Conservation (phyloP, 2,888 invertebrate genomes). For the Calliscelio sp. region DNA sequence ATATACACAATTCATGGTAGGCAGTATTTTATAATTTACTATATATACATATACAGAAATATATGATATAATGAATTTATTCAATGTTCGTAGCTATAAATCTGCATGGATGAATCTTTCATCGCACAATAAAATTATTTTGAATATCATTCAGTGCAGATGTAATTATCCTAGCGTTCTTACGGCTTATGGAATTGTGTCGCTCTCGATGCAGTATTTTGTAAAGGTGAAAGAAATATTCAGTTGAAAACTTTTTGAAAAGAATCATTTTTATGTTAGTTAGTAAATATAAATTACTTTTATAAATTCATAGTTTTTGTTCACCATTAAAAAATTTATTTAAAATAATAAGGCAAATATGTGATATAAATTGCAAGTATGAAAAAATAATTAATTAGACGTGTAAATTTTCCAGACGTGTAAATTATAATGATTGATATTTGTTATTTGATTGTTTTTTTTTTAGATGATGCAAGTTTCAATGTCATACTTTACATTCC, state of each 20-base stretch:
- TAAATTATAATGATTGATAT: too few species aligned
- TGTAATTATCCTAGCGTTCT: slow-evolving; percentile 12
- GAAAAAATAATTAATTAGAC: too few species aligned
- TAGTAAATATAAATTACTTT: too few species aligned
- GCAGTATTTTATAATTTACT: background rate
- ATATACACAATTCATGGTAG: slow-evolving; percentile 21
- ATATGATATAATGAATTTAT: background rate
- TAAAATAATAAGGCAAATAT: too few species aligned
- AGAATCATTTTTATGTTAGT: too few species aligned
- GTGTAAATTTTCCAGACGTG: too few species aligned
- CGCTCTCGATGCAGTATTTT: slow-evolving; percentile 35
- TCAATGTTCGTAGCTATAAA: slow-evolving; percentile 27
- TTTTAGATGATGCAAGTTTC: slow-evolving; percentile 20
- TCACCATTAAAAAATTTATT: too few species aligned
- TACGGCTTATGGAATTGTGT: slow-evolving; percentile 29
- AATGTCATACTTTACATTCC: slow-evolving; percentile 22
- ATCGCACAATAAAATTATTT: slow-evolving; percentile 21
- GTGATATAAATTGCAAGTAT: too few species aligned
- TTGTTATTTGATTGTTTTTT: too few species aligned
- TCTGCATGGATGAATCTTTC: slow-evolving; percentile 28
- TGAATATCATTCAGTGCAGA: slow-evolving; percentile 39
- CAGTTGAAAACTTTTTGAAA: background rate
- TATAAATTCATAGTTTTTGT: too few species aligned
- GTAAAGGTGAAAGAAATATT: slow-evolving; percentile 20
- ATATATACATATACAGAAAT: background rate